These are phyloP conservation scores for Nannoperca obscura DNA, from an alignment of 2,797 vertebrate species.

Conservation along the genomic window DNA sequence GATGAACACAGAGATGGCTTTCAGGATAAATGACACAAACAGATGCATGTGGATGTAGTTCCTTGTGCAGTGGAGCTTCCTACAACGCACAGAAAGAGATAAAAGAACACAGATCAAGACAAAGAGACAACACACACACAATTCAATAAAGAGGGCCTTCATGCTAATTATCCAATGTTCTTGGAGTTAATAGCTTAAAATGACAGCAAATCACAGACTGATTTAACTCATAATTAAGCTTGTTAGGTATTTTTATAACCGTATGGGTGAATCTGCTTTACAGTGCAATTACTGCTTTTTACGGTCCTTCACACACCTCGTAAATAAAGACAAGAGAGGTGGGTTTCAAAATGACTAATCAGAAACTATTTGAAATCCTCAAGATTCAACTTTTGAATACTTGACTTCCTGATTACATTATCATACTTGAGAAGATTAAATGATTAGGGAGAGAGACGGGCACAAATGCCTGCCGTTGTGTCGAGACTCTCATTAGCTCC, in stretches of 20 bases:
- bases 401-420: constrained; percentile 29
- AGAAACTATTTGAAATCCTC: constrained; percentile 10
- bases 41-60: constrained; percentile 98
- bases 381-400: background rate
- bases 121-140: constrained; percentile 13
- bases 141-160: constrained; percentile 26
- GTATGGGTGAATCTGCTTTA: constrained; percentile 43
- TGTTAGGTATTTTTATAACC: constrained; percentile 39
- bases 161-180: constrained; percentile 47
- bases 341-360: constrained; percentile 34
- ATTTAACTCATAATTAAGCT: constrained; percentile 57
- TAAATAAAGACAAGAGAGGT: constrained; percentile 21
- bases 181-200: constrained; percentile 66
- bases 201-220: constrained; percentile 51
- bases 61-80: constrained; percentile 96
- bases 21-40: constrained; percentile 96
- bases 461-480: background rate
- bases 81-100: constrained; percentile 63
- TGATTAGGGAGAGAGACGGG: background rate
- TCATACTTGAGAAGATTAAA: constrained; percentile 24
- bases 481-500: background rate
- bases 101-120: constrained; percentile 24
- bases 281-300: constrained; percentile 18
- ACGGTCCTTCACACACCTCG: constrained; percentile 12
- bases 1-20: constrained; percentile 93